Evolutionary conservation across 2,888 invertebrate genomes (phyloP).

Genomic region (Trissoscelio sp.): DNA sequence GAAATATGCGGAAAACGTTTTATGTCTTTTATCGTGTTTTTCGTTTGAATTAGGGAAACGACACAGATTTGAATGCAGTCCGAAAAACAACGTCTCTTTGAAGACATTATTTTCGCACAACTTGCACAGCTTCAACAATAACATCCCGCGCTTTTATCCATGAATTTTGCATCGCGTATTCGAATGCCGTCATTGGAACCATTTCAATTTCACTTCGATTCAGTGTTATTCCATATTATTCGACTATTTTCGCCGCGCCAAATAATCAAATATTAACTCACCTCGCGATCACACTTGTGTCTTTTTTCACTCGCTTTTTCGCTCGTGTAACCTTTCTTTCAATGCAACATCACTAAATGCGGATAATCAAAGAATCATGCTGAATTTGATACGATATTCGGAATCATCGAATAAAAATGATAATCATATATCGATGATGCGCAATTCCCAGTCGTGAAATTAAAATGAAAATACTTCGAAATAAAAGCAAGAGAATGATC

Average conservation of each 20-base stretch:
- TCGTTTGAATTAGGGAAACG: conserved; percentile 67
- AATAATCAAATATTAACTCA: conserved; percentile 58
- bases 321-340: background rate
- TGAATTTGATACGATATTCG: too few species aligned
- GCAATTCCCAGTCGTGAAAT: too few species aligned
- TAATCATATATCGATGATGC: too few species aligned
- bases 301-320: conserved; percentile 6
- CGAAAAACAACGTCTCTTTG: conserved; percentile 64
- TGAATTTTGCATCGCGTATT: conserved; percentile 58
- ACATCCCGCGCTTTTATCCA: conserved; percentile 50
- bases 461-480: too few species aligned
- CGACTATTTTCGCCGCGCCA: conserved; percentile 42
- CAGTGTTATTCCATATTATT: conserved; percentile 52
- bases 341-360: background rate
- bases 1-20: conserved; percentile 63
- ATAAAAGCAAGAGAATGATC: too few species aligned
- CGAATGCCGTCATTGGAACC: conserved; percentile 52
- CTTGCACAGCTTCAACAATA: conserved; percentile 61
- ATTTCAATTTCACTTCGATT: conserved; percentile 58
- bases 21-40: conserved; percentile 63
- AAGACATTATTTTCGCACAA: conserved; percentile 63
- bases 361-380: background rate
- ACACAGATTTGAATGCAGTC: conserved; percentile 62
- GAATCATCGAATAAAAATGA: background rate
- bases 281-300: background rate